Evolutionary conservation across 2,797 vertebrate species (phyloP).

Genomic region (Mallotus villosus): DNA sequence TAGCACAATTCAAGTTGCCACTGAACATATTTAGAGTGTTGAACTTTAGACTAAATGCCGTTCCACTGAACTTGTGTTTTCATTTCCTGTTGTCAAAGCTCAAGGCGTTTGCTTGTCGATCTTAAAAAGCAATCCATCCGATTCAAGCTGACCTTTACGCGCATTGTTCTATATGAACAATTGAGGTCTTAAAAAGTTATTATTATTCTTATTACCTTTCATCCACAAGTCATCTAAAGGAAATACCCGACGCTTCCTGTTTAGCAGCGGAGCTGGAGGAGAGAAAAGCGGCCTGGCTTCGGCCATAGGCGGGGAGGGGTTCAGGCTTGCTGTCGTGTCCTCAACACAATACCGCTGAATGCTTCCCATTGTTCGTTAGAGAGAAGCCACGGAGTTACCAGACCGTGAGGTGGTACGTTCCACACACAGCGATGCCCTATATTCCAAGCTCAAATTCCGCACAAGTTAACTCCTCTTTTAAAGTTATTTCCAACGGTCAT

Average conservation of each 20-base stretch:
- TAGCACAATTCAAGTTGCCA: too few relatives aligned
- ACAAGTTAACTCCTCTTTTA: constrained; percentile 33
- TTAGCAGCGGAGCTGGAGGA: not conserved
- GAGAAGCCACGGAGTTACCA: constrained; percentile 66
- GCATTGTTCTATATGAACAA: not conserved
- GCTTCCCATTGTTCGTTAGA: constrained; percentile 66
- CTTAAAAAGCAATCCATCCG: too few relatives aligned
- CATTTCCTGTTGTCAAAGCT: too few relatives aligned
- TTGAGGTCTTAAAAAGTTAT: not conserved
- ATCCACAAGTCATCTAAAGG: not conserved
- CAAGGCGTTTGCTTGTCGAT: too few relatives aligned
- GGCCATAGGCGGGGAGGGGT: constrained; percentile 36
- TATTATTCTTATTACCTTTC: not conserved
- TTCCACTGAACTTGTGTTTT: too few relatives aligned
- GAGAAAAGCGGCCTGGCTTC: not conserved
- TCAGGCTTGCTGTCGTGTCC: constrained; percentile 44
- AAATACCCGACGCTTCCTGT: not conserved
- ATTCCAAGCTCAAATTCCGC: constrained; percentile 46
- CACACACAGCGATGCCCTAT: constrained; percentile 64
- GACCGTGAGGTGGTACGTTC: constrained; percentile 63
- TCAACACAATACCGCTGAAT: constrained; percentile 61
- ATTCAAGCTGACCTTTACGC: not conserved
- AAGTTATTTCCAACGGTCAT: not conserved
- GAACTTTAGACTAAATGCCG: too few relatives aligned
- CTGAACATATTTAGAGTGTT: too few relatives aligned